Percentiles rank a stretch among this genome's conserved stretches.
Evolutionary conservation across 2,888 invertebrate species (phyloP).

Genomic region (Philopedon plagiatum): DNA sequence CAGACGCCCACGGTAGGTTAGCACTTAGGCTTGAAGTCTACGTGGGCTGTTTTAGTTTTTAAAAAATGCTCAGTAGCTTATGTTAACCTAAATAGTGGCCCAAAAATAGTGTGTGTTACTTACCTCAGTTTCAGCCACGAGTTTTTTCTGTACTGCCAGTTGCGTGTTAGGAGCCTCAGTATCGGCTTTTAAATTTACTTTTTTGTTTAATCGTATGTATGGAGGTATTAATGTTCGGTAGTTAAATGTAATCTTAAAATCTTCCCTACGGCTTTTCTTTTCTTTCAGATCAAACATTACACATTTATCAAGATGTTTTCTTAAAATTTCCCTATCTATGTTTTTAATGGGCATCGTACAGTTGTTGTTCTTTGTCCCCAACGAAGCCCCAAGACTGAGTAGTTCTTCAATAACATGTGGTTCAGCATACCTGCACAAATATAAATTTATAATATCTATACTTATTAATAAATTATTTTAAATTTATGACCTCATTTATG

Average conservation of each 20-base stretch:
- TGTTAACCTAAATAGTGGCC: too few relatives aligned
- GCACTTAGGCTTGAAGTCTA: too few relatives aligned
- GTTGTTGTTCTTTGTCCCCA: constrained; percentile 78
- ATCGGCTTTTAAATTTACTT: neutral
- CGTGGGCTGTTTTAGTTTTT: too few relatives aligned
- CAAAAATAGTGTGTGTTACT: too few relatives aligned
- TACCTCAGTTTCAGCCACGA: constrained; percentile 78
- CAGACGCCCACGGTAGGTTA: too few relatives aligned
- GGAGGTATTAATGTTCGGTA: constrained; percentile 66
- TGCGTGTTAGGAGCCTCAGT: neutral
- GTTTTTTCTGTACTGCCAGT: constrained; percentile 56
- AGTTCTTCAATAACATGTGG: constrained; percentile 75
- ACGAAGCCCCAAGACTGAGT: constrained; percentile 79
- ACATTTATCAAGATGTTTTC: constrained; percentile 82
- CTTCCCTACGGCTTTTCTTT: constrained; percentile 72
- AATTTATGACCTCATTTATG: too few relatives aligned
- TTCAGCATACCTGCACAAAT: constrained; percentile 72
- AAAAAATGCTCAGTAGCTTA: too few relatives aligned
- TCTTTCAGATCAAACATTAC: constrained; percentile 72
- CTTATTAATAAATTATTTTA: too few relatives aligned
- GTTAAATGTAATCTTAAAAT: constrained; percentile 75
- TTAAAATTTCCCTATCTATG: constrained; percentile 78
- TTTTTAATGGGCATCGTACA: constrained; percentile 80
- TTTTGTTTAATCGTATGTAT: constrained; percentile 9
- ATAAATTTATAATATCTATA: too few relatives aligned